phyloP scores from a whole-genome alignment of 2,888 invertebrate species.

The Patella caerulea region DNA sequence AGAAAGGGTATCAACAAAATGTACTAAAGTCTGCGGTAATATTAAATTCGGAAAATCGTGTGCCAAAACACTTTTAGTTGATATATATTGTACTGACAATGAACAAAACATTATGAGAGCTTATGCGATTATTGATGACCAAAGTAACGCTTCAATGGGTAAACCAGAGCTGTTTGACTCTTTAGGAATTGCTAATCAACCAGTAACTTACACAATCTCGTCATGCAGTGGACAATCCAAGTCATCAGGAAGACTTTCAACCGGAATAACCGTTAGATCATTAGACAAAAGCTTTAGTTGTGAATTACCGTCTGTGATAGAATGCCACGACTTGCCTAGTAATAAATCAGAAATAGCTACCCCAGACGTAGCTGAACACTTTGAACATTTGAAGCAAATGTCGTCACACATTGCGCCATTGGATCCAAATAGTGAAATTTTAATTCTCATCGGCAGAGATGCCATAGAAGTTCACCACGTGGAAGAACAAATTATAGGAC shows the following conservation, averaged over 20 bases:
- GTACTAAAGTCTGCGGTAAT: no score
- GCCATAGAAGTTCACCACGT: no score
- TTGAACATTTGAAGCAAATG: conserved; percentile 16
- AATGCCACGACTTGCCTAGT: conserved; percentile 26
- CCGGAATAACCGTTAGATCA: conserved; percentile 10
- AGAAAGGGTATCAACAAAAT: not conserved
- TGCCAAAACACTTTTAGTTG: no score
- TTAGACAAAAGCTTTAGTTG: conserved; percentile 4
- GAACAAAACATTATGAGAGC: not conserved
- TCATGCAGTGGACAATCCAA: conserved; percentile 22
- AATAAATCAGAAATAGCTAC: conserved; percentile 26
- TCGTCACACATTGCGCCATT: no score
- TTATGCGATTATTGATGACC: conserved; percentile 30
- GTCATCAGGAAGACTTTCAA: no score
- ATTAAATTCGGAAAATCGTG: no score
- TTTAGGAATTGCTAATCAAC: not conserved
- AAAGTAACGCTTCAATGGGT: conserved; percentile 24
- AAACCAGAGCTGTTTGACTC: conserved; percentile 19
- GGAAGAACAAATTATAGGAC: no score
- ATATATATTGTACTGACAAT: no score
- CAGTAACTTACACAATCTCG: conserved; percentile 14
- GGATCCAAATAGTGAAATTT: no score
- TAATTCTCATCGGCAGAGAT: no score
- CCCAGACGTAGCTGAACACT: conserved; percentile 18
- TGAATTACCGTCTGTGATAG: conserved; percentile 15